Evolutionary conservation across 2,888 invertebrate genomes (phyloP).

Genomic region (Fragum fragum): DNA sequence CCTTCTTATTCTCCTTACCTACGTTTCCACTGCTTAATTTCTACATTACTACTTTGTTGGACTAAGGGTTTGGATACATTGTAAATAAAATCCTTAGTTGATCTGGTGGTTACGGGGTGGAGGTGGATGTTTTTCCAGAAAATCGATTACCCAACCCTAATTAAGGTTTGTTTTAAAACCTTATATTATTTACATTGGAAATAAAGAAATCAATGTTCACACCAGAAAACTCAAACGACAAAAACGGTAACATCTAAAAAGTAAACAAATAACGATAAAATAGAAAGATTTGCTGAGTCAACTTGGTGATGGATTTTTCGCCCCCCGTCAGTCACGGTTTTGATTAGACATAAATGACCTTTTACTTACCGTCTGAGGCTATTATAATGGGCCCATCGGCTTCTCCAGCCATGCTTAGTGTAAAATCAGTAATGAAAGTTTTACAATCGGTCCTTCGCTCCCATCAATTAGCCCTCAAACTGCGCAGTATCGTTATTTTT

Average conservation of each 20-base stretch:
- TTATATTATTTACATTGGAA: no score
- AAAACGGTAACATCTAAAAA: no score
- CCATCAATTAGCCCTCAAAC: background rate
- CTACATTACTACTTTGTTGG: no score
- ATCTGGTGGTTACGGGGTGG: no score
- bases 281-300: background rate
- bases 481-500: conserved; percentile 20
- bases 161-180: no score
- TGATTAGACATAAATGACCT: background rate
- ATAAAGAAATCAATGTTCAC: no score
- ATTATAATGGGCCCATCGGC: conserved; percentile 54
- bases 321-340: background rate
- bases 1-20: no score
- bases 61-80: no score
- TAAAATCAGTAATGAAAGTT: background rate
- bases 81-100: no score
- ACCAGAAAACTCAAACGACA: no score
- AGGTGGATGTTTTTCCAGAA: background rate
- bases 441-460: background rate
- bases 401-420: conserved; percentile 31
- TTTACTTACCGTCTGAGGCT: conserved; percentile 55
- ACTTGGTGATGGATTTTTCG: background rate
- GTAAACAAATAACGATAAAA: no score
- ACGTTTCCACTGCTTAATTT: no score
- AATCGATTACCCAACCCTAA: background rate